Base-by-base conservation (phyloP, 2,888 invertebrate genomes). In the Papilio elwesi region DNA sequence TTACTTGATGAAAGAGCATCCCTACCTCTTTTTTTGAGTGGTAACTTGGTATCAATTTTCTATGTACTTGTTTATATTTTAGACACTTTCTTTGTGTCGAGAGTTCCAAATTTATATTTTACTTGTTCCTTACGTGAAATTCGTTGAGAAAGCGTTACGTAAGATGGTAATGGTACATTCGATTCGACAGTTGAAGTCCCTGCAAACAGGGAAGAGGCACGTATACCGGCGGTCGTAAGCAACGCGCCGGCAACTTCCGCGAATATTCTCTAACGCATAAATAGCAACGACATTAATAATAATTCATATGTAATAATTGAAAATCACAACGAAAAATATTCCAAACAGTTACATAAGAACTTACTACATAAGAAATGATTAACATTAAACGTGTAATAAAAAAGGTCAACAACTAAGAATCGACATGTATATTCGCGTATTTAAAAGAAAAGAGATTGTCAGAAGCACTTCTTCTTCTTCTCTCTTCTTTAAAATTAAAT, bases 261-360 rank as follows among this genome's bases (percentile, higher is more conserved):
- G 73, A 74, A 70, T 63, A 69, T 65, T 52, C 69, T 7, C 55
- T n/a, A 13, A 48, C 13, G 65, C 65, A 66, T 69, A 70, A 70
- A 74, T 67, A 66, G 62, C n/a, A 15, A 67, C 48, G 36, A 62
- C 66, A 66, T 67, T 74, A 74, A 70, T 70, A 67, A 74, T 74
- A 70, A 74, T 67, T 74, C 73, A 66, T 53, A 52, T 59, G 53
- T 67, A 62, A 70, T 74, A 74, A 70, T 74, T 70, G 73, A 74
- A 74, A 70, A 48, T 59, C 15, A 36, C 62, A 26, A 65, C 43
- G 65, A 62, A 70, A 72, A 38, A 62, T 43, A 38, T 63, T 38
- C 10, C 1, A 26, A 57, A 59, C 59, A 59, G 59, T 59, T 43
- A 38, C 4, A 15, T 15, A 59, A 38, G 59, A 43, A 9, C 38